Percentiles rank a stretch among this genome's conserved stretches.
Conservation (phyloP, 2,113 vertebrate genomes). For the Eurypyga helias region DNA sequence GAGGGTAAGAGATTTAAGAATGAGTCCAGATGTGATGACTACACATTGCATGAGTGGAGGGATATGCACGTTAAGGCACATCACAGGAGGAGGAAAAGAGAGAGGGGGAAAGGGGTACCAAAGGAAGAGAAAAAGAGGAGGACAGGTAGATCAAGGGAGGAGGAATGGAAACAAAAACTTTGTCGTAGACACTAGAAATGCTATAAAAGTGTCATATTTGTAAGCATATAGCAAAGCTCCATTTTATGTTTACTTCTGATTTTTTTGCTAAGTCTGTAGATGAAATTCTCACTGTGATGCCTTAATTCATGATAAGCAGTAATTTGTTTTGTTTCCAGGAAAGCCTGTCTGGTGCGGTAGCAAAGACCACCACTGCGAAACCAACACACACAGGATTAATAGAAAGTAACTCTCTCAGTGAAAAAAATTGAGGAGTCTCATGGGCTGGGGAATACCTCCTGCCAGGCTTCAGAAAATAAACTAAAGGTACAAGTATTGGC, state of each 20-base stretch:
- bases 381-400: not conserved
- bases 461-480: not conserved
- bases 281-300: not conserved
- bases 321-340: not conserved
- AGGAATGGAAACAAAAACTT: not conserved
- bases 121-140: not conserved
- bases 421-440: not conserved
- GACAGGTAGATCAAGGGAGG: not conserved
- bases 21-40: not conserved
- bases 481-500: not conserved
- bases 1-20: not conserved
- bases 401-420: not conserved
- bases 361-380: not conserved
- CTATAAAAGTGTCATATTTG: not conserved
- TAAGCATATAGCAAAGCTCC: not conserved
- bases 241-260: not conserved
- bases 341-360: not conserved
- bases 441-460: not conserved
- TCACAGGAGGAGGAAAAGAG: not conserved
- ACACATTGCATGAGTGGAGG: not conserved
- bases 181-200: not conserved
- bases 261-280: not conserved
- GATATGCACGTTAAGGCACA: not conserved
- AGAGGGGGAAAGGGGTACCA: accelerated
- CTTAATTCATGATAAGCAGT: not conserved